These are phyloP conservation scores for Oenanthe melanoleuca DNA, from an alignment of 2,113 vertebrate species.

Conservation along the genomic window DNA sequence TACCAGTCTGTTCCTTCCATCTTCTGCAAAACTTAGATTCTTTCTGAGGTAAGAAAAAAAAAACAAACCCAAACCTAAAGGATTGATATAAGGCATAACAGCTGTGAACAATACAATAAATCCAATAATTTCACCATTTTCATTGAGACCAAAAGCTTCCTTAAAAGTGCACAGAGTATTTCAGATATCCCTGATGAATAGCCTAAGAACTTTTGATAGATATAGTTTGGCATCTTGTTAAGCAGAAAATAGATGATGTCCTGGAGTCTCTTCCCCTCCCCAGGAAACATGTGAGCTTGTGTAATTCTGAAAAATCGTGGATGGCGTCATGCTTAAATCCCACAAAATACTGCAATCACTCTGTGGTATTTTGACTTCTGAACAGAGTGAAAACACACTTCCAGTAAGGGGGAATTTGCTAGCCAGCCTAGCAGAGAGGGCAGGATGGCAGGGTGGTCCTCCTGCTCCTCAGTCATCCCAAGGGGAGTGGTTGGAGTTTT, in stretches of 20 bases:
- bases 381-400: neutral
- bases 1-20: neutral
- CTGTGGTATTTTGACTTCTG: conserved; percentile 52
- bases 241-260: conserved; percentile 21
- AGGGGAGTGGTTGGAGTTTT: neutral
- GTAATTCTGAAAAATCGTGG: conserved; percentile 55
- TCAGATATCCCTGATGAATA: neutral
- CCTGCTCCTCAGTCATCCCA: neutral
- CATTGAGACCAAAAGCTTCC: neutral
- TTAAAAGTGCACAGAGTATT: neutral
- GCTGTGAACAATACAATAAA: neutral
- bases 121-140: neutral
- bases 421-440: neutral
- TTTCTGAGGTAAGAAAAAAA: neutral
- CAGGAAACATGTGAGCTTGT: conserved; percentile 54
- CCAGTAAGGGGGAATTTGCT: neutral
- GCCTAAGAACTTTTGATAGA: neutral
- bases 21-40: neutral
- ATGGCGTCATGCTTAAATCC: conserved; percentile 54
- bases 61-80: neutral
- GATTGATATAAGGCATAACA: neutral
- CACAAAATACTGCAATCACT: conserved; percentile 49
- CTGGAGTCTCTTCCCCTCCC: neutral
- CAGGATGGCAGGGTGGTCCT: neutral
- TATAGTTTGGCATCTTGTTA: neutral